Conservation (phyloP, 2,113 vertebrate species). For the Mirza zaza region DNA sequence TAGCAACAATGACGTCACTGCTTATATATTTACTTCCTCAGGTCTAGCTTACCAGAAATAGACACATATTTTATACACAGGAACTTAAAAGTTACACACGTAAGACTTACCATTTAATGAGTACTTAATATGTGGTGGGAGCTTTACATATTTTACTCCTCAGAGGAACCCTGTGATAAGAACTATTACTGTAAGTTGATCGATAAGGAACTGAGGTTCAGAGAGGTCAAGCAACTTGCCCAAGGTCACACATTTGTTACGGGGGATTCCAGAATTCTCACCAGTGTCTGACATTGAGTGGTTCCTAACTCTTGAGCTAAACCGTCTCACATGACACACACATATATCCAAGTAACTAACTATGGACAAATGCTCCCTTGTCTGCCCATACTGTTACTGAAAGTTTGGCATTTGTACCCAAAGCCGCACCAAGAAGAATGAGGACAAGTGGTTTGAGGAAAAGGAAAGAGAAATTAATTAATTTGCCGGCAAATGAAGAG, state of each 20-base stretch:
- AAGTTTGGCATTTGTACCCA: no score
- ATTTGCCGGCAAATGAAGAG: no score
- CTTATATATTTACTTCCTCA: not conserved
- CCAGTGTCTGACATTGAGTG: not conserved
- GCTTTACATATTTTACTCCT: not conserved
- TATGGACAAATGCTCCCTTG: not conserved
- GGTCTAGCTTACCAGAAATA: slow-evolving; percentile 14
- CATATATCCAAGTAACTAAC: not conserved
- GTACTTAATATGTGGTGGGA: not conserved
- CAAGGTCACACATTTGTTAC: not conserved
- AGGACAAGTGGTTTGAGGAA: no score
- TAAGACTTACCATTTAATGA: not conserved
- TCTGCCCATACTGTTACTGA: not conserved
- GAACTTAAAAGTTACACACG: slow-evolving; percentile 15
- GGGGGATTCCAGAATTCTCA: not conserved
- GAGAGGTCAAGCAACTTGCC: slow-evolving; percentile 29
- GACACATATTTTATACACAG: not conserved
- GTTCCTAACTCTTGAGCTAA: not conserved
- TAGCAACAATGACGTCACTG: not conserved
- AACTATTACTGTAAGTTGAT: not conserved
- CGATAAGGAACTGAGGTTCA: not conserved
- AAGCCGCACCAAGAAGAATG: no score
- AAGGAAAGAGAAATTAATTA: no score
- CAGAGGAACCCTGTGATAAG: not conserved
- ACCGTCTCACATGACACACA: not conserved